phyloP scores from a whole-genome alignment of 1,140 invertebrate species.

The Drosophila biarmipes region DNA sequence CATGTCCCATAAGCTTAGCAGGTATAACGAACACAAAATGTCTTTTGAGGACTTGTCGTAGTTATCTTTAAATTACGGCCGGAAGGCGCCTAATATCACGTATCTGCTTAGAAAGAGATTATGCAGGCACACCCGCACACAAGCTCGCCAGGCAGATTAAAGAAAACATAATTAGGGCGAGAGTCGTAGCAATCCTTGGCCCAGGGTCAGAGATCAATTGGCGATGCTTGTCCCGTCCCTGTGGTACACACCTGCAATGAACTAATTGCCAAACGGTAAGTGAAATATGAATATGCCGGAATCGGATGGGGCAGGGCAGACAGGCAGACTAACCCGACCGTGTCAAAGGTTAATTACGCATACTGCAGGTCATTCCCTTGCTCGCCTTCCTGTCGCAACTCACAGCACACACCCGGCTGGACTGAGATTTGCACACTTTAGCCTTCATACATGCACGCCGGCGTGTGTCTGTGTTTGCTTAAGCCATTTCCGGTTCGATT shows the following conservation, averaged over 20 bases:
- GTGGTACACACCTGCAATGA: slow-evolving; percentile 54
- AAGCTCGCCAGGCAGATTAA: slow-evolving; percentile 21
- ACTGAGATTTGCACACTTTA: slow-evolving; percentile 12
- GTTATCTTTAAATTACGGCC: slow-evolving; percentile 38
- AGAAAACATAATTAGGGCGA: slow-evolving; percentile 44
- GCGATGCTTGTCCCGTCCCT: slow-evolving; percentile 14
- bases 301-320: not conserved
- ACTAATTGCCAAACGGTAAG: slow-evolving; percentile 71
- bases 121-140: not conserved
- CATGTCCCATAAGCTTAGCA: slow-evolving; percentile 1
- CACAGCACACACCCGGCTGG: slow-evolving; percentile 16
- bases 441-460: slow-evolving; percentile 1
- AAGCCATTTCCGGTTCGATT: slow-evolving; percentile 81
- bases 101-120: slow-evolving; percentile 27
- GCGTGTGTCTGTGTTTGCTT: slow-evolving; percentile 58
- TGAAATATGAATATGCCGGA: slow-evolving; percentile 74
- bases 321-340: slow-evolving; percentile 25
- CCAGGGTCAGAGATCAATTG: slow-evolving; percentile 67
- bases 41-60: slow-evolving; percentile 1
- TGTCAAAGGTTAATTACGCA: slow-evolving; percentile 83
- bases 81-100: slow-evolving; percentile 5
- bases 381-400: slow-evolving; percentile 32
- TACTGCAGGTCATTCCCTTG: slow-evolving; percentile 64
- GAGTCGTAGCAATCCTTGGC: slow-evolving; percentile 25
- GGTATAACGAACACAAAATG: slow-evolving; percentile 23